Conservation (phyloP, 2,888 invertebrate genomes). For the Biston betularia region DNA sequence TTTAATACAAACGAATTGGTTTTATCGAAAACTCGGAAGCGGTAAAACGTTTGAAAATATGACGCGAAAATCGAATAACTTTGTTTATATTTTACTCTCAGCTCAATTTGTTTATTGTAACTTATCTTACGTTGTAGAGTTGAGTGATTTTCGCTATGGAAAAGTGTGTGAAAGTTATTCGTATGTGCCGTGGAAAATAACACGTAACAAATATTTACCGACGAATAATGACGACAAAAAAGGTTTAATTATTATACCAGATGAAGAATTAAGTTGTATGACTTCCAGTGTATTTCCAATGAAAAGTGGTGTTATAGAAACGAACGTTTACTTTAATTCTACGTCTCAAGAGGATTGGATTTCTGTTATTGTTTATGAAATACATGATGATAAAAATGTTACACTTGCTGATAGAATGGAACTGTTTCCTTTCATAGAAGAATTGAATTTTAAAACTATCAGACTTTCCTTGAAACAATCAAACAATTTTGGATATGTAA, state of each 20-base stretch:
- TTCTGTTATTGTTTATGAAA: constrained; percentile 49
- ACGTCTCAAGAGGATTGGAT: constrained; percentile 45
- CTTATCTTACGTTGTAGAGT: not conserved
- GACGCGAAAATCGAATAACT: constrained; percentile 6
- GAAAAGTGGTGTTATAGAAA: constrained; percentile 41
- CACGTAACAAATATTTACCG: not conserved
- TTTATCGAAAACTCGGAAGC: constrained; percentile 10
- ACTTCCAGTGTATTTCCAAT: constrained; percentile 32
- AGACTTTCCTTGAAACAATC: constrained; percentile 31
- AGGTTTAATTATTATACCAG: not conserved
- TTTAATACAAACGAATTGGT: constrained; percentile 23
- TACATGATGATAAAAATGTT: constrained; percentile 11
- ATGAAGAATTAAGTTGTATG: constrained; percentile 40
- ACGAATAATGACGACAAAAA: not conserved
- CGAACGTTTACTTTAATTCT: constrained; percentile 36
- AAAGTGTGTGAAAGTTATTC: constrained; percentile 19
- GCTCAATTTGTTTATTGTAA: not conserved
- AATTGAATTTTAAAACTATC: constrained; percentile 36
- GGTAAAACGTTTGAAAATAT: constrained; percentile 10
- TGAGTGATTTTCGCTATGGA: constrained; percentile 19
- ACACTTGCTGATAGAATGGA: constrained; percentile 33
- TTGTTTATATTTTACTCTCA: not conserved
- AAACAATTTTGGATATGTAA: constrained; percentile 46
- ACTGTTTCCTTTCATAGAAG: constrained; percentile 29
- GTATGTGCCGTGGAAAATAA: constrained; percentile 18